Base-by-base conservation (phyloP, 2,888 invertebrate species). In the Ctena decussata region DNA sequence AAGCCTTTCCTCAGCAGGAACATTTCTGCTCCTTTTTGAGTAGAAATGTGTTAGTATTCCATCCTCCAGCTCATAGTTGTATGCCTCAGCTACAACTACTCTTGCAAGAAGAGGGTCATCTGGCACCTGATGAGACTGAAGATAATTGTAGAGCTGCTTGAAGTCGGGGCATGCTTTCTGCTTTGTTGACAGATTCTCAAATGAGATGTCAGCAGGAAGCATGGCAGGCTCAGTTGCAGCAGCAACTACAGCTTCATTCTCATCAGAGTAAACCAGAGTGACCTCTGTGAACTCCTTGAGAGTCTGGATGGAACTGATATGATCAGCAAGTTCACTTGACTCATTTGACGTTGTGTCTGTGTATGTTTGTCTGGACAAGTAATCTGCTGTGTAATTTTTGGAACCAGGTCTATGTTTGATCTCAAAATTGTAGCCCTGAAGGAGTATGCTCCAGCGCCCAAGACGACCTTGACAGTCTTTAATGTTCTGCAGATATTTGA, bases 401-500 rank as follows among this genome's bases (percentile, higher is more conserved):
- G 69, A 21, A 6, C 89, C 85, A 35, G 79, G 21, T 49, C 46
- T 82, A 27, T 77, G 82, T 8, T 37, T 21, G 12, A 77, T 60
- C 21, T 77, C 60, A 70, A 82, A 72, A 35, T 73, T 27, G 41
- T 73, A 85, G 6, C 69, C 80, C 69, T 85, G 85, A n/a, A 85
- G 71, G 18, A 65, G 35, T 21, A 84, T 12, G 39, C 78, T 35
- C 86, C 87, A 89, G 44, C 85, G n/a, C 0, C 81, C 81, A 35
- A 89, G 71, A n/a, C 84, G 32, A 8, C 89, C 80, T 39, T 78
- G 73, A 53, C 70, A 71, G 27, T 80, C 79, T 39, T 91, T 89
- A 21, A 84, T 82, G 2, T 80, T 78, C 30, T 89, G 77, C 2
- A 91, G 72, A 39, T 78, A 91, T 70, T 85, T 85, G 0, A 89